phyloP scores from a whole-genome alignment of 2,888 invertebrate species.

The Mongoloraphidia duomilia region DNA sequence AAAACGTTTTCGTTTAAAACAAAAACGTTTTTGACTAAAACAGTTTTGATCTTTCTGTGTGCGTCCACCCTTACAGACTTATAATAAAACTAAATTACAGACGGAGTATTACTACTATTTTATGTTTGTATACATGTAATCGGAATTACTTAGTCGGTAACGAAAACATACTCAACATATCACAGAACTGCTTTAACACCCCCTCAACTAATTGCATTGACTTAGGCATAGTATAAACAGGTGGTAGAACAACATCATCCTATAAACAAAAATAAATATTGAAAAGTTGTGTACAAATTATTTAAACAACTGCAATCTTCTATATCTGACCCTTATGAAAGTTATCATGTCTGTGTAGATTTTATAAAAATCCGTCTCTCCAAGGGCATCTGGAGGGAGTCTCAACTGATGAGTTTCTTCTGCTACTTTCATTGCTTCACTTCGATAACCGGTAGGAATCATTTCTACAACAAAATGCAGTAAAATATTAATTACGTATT shows the following conservation, averaged over 20 bases:
- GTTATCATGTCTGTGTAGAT: conserved; percentile 28
- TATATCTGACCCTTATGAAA: conserved; percentile 23
- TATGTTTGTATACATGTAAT: no score
- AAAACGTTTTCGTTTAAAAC: no score
- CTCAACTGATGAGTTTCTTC: conserved; percentile 32
- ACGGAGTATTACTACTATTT: no score
- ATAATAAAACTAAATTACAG: no score
- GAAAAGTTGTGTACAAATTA: conserved; percentile 3
- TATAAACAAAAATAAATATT: conserved; percentile 5
- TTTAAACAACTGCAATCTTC: neutral
- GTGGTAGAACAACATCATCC: conserved; percentile 21
- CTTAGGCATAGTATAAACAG: conserved; percentile 29
- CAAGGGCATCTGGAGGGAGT: conserved; percentile 27
- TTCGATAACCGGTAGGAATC: conserved; percentile 30
- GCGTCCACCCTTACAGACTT: no score
- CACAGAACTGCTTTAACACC: conserved; percentile 20
- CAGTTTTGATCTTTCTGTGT: no score
- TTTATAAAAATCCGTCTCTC: conserved; percentile 21
- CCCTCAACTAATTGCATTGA: conserved; percentile 23
- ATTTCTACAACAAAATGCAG: conserved; percentile 20
- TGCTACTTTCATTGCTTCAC: conserved; percentile 29
- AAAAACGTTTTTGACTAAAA: no score
- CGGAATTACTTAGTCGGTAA: no score
- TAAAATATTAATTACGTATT: neutral
- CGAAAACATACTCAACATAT: conserved; percentile 10